Percentiles rank a stretch among this genome's conserved stretches.
Evolutionary conservation across 2,888 invertebrate genomes (phyloP).

Genomic region (Stenoptilia bipunctidactyla): DNA sequence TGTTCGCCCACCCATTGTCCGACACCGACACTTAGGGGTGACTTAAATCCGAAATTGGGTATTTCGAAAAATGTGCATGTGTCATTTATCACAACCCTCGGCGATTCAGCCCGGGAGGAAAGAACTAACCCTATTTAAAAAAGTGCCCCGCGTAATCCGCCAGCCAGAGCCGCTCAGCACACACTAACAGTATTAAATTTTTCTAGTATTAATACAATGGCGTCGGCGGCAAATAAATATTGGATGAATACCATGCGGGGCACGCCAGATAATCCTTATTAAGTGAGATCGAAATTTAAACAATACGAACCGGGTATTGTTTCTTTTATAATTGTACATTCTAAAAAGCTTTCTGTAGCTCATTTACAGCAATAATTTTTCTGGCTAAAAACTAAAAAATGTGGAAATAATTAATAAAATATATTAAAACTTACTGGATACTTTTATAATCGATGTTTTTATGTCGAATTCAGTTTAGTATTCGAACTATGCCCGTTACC

Average conservation of each 20-base stretch:
- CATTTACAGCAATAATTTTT: no score
- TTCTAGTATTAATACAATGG: conserved; percentile 61
- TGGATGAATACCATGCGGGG: conserved; percentile 44
- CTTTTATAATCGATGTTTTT: no score
- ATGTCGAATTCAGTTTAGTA: no score
- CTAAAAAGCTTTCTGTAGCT: no score
- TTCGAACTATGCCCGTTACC: no score
- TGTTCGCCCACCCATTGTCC: conserved; percentile 44
- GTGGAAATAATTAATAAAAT: no score
- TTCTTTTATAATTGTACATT: background rate
- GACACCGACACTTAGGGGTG: conserved; percentile 59
- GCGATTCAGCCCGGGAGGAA: conserved; percentile 39
- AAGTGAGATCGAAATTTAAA: conserved; percentile 36
- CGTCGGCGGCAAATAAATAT: conserved; percentile 55
- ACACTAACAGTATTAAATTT: conserved; percentile 67
- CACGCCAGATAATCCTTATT: conserved; percentile 50
- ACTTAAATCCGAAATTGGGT: conserved; percentile 74
- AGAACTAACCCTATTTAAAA: conserved; percentile 70
- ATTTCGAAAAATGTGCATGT: conserved; percentile 73
- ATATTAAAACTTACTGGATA: no score
- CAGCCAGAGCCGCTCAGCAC: conserved; percentile 45
- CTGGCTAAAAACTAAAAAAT: no score
- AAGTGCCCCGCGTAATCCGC: conserved; percentile 58
- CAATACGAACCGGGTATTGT: conserved; percentile 13
- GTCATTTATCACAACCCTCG: conserved; percentile 71